Base-by-base conservation (phyloP, 2,888 invertebrate species). In the Labia minor region DNA sequence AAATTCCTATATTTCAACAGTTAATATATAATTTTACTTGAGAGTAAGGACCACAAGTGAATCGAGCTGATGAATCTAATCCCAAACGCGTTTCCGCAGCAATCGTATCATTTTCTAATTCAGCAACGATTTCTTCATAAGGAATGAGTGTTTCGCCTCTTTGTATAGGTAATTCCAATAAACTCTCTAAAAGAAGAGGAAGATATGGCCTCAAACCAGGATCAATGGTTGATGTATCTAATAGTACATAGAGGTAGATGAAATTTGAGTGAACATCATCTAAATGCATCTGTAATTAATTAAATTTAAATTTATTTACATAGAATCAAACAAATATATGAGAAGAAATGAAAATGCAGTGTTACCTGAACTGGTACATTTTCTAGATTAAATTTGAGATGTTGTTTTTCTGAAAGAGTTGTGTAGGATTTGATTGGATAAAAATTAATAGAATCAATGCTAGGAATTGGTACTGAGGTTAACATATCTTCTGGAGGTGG, bases 241-340 rank as follows among this genome's bases (percentile, higher is more conserved):
- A 79, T 67, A 89, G 76, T 0, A 88, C 80, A 73, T 84, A 85
- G 71, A 92, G 92, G 78, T 90, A 88, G 70, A 92, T 86, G 77
- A 94, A 93, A 77, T 89, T 90, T 1, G 90, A 89, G 71, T 88
- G 86, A 64, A 92, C 79, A 75, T 90, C 86, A 78, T 92, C 90
- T 65, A 92, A 81, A 71, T 90, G 86, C 0, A 91, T 85, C 74
- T 85, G 88, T 19, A 49, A 49, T 8, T 14, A 16, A 49, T n/a
- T n/a, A 33, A 33, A 33, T 8, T 6, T 8, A 33, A 33, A 33
- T 33, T 33, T 8, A 8, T 33, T 33, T 33, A 33, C n/a, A n/a
- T n/a, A n/a, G n/a, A n/a, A n/a, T n/a, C n/a, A 26, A 6, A 26
- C 26, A 26, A 26, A 26, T 26, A 26, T 26, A 26, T 26, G 8